Conservation (phyloP, 2,797 vertebrate genomes). For the Poecilia picta region DNA sequence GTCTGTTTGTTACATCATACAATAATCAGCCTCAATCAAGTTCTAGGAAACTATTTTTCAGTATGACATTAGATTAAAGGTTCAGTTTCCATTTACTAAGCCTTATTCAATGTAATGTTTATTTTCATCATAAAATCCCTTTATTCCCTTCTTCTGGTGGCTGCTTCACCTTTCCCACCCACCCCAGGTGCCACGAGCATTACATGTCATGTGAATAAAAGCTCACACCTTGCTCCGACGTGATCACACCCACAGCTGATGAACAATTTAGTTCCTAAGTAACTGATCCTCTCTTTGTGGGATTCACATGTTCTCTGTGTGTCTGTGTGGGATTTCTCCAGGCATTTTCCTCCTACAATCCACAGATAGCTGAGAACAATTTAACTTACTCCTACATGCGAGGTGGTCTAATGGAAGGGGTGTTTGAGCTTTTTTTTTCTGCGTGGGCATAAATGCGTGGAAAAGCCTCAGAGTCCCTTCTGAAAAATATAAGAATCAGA, state of each 20-base stretch:
- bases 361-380: conserved; percentile 46
- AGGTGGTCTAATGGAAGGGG: conserved; percentile 40
- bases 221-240: conserved; percentile 52
- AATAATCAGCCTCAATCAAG: background rate
- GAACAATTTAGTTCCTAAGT: conserved; percentile 73
- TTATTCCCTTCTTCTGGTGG: conserved; percentile 8
- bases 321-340: conserved; percentile 60
- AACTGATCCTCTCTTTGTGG: conserved; percentile 57
- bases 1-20: background rate
- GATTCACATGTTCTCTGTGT: conserved; percentile 57
- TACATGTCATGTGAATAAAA: conserved; percentile 46
- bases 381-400: conserved; percentile 37
- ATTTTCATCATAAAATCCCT: background rate
- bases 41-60: background rate
- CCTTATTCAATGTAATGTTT: background rate
- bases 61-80: background rate
- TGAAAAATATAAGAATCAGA: conserved; percentile 2
- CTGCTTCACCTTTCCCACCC: conserved; percentile 53
- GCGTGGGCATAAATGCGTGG: background rate
- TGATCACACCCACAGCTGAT: conserved; percentile 62
- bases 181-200: conserved; percentile 28
- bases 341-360: conserved; percentile 56
- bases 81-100: background rate
- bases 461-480: background rate
- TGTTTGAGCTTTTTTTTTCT: conserved; percentile 13